These are phyloP conservation scores for Tetrapedia diversipes DNA, from an alignment of 2,888 invertebrate genomes.

Conservation along the genomic window DNA sequence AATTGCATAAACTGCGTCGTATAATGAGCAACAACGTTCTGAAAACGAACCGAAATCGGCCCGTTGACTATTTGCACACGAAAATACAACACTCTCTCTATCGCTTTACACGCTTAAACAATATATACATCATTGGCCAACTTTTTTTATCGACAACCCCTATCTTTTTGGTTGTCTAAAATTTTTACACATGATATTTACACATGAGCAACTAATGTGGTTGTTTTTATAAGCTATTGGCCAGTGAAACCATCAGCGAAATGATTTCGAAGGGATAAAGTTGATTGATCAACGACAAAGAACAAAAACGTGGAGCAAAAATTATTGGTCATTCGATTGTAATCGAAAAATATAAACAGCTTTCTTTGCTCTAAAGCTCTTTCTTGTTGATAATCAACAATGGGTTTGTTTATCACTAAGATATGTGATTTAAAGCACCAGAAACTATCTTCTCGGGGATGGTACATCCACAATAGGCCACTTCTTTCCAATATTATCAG, in stretches of 20 bases:
- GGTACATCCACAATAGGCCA: neutral
- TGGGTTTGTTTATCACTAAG: slow-evolving; percentile 5
- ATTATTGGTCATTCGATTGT: neutral
- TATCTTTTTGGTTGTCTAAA: slow-evolving; percentile 8
- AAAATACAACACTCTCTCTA: slow-evolving; percentile 33
- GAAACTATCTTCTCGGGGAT: slow-evolving; percentile 2
- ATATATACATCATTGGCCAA: slow-evolving; percentile 57
- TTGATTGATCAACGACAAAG: neutral
- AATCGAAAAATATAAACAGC: slow-evolving; percentile 16
- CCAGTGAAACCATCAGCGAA: neutral
- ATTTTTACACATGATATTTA: slow-evolving; percentile 64
- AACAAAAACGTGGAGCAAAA: neutral
- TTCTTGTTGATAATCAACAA: neutral
- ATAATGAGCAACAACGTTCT: slow-evolving; percentile 65
- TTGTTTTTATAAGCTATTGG: neutral
- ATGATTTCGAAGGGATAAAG: slow-evolving; percentile 4
- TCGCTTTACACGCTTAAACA: slow-evolving; percentile 31
- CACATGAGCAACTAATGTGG: slow-evolving; percentile 39
- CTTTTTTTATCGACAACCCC: slow-evolving; percentile 23
- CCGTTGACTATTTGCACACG: slow-evolving; percentile 54
- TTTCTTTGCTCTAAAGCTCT: neutral
- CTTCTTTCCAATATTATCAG: neutral
- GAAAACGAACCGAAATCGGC: slow-evolving; percentile 33
- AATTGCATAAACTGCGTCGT: slow-evolving; percentile 41
- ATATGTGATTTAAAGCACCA: slow-evolving; percentile 39